These are phyloP conservation scores for Tachuris rubrigastra DNA, from an alignment of 2,113 vertebrate genomes.

Conservation along the genomic window DNA sequence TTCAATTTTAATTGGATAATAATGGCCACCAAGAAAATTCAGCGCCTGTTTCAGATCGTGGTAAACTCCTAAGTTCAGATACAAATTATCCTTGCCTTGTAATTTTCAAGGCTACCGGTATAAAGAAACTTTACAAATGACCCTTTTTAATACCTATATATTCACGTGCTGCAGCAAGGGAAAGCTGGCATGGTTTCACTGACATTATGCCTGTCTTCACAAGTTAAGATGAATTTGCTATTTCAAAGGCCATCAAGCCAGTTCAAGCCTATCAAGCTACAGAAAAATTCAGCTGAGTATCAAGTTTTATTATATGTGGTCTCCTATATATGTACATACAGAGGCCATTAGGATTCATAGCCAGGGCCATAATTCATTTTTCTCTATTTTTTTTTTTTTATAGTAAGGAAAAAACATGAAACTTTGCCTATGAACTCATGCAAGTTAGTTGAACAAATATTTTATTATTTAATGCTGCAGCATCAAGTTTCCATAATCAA, in stretches of 20 bases:
- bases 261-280: background rate
- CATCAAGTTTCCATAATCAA: background rate
- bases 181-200: background rate
- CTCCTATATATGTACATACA: background rate
- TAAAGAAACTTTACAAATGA: background rate
- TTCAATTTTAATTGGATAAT: background rate
- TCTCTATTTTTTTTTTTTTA: background rate
- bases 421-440: background rate
- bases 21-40: background rate
- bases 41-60: background rate
- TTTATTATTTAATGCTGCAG: background rate
- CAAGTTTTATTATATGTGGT: background rate
- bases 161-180: background rate
- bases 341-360: background rate
- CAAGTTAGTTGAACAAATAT: background rate
- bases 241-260: slow-evolving; percentile 4
- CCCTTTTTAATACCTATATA: background rate
- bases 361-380: background rate
- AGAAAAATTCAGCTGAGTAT: background rate
- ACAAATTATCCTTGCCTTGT: background rate
- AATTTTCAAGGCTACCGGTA: background rate
- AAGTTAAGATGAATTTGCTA: slow-evolving; percentile 4
- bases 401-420: background rate
- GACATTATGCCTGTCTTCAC: slow-evolving; percentile 5
- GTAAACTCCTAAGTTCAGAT: background rate